A percentile compares a stretch with the other conserved stretches of the same genome.
These are phyloP conservation scores for Deilephila elpenor DNA, from an alignment of 2,888 invertebrate genomes.

Conservation along the genomic window DNA sequence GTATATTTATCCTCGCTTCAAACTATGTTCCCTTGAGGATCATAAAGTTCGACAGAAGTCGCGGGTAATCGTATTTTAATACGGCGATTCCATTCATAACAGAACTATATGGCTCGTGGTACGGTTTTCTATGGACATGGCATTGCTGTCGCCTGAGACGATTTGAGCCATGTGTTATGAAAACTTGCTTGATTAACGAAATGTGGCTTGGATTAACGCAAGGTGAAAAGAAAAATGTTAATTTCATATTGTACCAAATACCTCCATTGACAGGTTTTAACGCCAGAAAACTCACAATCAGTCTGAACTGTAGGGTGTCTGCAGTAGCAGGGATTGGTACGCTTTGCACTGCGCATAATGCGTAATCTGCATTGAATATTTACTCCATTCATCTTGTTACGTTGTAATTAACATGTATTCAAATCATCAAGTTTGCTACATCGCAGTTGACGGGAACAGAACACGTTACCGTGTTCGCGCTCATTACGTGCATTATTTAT, in stretches of 20 bases:
- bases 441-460: background rate
- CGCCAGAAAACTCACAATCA: too few relatives aligned
- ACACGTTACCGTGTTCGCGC: background rate
- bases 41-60: background rate
- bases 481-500: background rate
- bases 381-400: background rate
- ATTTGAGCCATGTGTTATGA: too few relatives aligned
- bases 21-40: background rate
- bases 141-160: too few relatives aligned
- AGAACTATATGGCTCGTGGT: background rate
- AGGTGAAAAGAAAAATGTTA: too few relatives aligned
- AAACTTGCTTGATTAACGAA: too few relatives aligned
- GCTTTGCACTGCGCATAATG: background rate
- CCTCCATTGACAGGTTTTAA: too few relatives aligned
- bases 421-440: constrained; percentile 5
- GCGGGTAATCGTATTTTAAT: constrained; percentile 7
- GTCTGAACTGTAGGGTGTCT: too few relatives aligned
- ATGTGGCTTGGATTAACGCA: too few relatives aligned
- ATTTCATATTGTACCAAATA: too few relatives aligned
- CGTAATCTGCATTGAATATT: background rate
- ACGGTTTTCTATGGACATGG: background rate
- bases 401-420: background rate
- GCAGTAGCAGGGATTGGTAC: background rate
- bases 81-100: background rate
- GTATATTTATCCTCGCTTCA: background rate